Conservation (phyloP, 2,888 invertebrate genomes). For the Ypsolopha sequella region DNA sequence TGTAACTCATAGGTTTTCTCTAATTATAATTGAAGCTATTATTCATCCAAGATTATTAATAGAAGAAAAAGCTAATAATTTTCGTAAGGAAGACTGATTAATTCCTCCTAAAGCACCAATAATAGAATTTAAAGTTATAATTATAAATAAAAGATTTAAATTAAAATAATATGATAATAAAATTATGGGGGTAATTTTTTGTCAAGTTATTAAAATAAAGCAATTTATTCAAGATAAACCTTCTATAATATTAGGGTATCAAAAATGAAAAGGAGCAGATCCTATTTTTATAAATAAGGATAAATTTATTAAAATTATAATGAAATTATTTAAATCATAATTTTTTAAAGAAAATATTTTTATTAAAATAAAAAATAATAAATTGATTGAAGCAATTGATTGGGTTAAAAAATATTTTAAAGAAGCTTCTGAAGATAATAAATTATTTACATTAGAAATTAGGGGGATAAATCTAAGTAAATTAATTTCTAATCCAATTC, state of each 20-base stretch:
- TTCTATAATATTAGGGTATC: slow-evolving; percentile 72
- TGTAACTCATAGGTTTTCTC: slow-evolving; percentile 52
- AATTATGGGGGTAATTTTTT: slow-evolving; percentile 75
- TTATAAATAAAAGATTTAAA: slow-evolving; percentile 50
- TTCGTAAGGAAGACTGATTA: slow-evolving; percentile 67
- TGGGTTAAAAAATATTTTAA: slow-evolving; percentile 73
- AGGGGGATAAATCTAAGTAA: slow-evolving; percentile 72
- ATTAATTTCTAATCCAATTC: slow-evolving; percentile 76
- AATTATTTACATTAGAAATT: slow-evolving; percentile 60
- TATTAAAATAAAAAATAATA: slow-evolving; percentile 59
- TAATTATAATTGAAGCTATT: slow-evolving; percentile 49
- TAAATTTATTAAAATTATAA: slow-evolving; percentile 41
- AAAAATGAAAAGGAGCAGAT: slow-evolving; percentile 70
- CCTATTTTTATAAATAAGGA: slow-evolving; percentile 69
- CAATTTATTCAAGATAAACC: slow-evolving; percentile 69
- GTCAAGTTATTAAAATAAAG: slow-evolving; percentile 71
- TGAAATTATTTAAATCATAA: slow-evolving; percentile 31
- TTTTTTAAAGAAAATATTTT: slow-evolving; percentile 41
- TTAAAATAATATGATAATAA: too few relatives aligned
- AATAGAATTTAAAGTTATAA: slow-evolving; percentile 53
- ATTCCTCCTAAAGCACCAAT: slow-evolving; percentile 65
- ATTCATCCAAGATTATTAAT: slow-evolving; percentile 75
- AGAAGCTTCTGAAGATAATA: slow-evolving; percentile 62
- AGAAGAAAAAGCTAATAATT: slow-evolving; percentile 73
- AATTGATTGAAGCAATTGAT: slow-evolving; percentile 68